phyloP scores from a whole-genome alignment of 2,797 vertebrate genomes.

The Pterois miles region DNA sequence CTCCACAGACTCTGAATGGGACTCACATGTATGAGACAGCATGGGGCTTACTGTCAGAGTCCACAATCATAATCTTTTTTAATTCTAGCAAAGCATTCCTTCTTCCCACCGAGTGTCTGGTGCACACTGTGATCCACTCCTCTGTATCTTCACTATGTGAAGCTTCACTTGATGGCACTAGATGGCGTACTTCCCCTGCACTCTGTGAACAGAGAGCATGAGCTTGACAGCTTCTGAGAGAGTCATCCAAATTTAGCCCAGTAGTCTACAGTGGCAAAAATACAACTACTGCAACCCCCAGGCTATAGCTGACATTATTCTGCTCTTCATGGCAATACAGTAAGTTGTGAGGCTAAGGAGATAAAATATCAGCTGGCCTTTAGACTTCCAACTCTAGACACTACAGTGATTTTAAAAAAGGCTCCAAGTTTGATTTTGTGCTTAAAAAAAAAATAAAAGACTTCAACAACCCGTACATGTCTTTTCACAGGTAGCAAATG shows the following conservation, averaged over 20 bases:
- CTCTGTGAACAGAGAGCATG: not conserved
- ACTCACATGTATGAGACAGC: not conserved
- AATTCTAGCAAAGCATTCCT: not conserved
- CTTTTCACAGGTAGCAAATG: conserved; percentile 1
- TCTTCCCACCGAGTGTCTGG: not conserved
- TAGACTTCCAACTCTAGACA: conserved; percentile 28
- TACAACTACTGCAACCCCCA: conserved; percentile 48
- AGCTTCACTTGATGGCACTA: conserved; percentile 51
- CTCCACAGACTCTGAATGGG: not conserved
- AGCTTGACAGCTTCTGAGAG: conserved; percentile 62
- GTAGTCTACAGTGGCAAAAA: conserved; percentile 54
- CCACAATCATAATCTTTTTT: conserved; percentile 3
- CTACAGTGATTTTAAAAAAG: not conserved
- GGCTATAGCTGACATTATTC: conserved; percentile 68
- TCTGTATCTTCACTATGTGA: not conserved
- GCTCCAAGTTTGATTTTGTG: conserved; percentile 1
- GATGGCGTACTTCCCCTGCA: conserved; percentile 70
- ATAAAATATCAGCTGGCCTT: conserved; percentile 55
- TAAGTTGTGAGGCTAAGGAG: conserved; percentile 48
- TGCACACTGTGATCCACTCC: not conserved
- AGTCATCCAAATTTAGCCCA: conserved; percentile 68
- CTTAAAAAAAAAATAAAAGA: not conserved
- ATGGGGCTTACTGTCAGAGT: not conserved
- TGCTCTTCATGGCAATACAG: conserved; percentile 53
- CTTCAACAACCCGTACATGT: not conserved